phyloP scores from a whole-genome alignment of 92 coral and sea anemone genomes.

The Phymanthus crucifer region DNA sequence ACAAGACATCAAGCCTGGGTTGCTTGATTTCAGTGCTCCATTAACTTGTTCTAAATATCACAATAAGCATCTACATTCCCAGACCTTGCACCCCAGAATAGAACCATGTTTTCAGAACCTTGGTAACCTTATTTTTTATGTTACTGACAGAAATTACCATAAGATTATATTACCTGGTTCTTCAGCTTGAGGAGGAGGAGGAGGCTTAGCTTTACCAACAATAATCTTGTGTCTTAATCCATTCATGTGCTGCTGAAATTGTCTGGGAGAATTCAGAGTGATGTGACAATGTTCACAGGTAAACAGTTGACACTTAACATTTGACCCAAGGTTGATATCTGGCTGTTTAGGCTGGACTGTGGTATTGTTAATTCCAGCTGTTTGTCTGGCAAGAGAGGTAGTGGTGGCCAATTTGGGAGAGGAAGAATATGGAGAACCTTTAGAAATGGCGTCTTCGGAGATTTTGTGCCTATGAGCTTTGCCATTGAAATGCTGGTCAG shows the following conservation, averaged over 20 bases:
- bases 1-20: no score
- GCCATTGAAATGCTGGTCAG: constrained; percentile 71
- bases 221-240: constrained; percentile 86
- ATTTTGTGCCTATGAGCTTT: constrained; percentile 58
- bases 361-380: background rate
- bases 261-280: constrained; percentile 74
- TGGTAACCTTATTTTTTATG: no score
- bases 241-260: constrained; percentile 68
- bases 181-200: constrained; percentile 60
- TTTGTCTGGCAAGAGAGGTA: background rate
- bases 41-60: no score
- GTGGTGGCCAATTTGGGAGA: background rate
- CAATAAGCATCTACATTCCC: no score
- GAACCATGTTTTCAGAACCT: no score
- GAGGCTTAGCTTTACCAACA: constrained; percentile 69
- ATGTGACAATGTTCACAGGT: constrained; percentile 74
- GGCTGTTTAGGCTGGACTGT: background rate
- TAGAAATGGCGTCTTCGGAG: constrained; percentile 27
- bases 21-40: no score
- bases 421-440: background rate
- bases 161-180: constrained; percentile 18
- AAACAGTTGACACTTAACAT: constrained; percentile 53
- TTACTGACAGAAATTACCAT: background rate
- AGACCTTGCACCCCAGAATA: no score
- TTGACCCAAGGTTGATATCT: constrained; percentile 51